These are phyloP conservation scores for Loris lydekkerianus DNA, from an alignment of 2,797 vertebrate genomes.

Conservation along the genomic window DNA sequence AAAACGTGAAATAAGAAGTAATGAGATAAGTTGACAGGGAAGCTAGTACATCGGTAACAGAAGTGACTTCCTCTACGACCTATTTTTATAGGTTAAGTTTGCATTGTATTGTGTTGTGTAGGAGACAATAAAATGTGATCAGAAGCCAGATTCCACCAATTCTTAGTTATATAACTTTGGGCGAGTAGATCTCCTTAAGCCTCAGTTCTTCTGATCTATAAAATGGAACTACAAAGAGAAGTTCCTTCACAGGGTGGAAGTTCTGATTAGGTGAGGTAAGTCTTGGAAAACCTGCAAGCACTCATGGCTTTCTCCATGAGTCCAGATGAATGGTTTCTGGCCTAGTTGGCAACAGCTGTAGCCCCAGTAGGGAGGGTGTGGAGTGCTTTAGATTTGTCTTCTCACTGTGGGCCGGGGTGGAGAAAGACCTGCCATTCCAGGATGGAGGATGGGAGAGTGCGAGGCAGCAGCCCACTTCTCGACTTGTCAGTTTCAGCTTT, in stretches of 20 bases:
- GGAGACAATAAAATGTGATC: background rate
- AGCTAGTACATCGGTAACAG: conserved; percentile 16
- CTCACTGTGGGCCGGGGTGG: background rate
- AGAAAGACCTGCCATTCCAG: background rate
- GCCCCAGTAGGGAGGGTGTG: background rate
- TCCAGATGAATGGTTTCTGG: background rate
- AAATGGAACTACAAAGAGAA: background rate
- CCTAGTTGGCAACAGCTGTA: background rate
- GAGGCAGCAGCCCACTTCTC: background rate
- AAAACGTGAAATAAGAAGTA: conserved; percentile 57
- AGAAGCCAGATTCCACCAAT: conserved; percentile 3
- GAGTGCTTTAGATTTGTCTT: background rate
- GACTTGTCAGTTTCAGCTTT: background rate
- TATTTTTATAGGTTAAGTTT: conserved; percentile 52
- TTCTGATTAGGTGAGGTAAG: background rate
- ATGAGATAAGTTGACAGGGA: conserved; percentile 59
- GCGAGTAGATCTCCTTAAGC: background rate
- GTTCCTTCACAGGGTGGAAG: background rate
- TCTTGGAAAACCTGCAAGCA: background rate
- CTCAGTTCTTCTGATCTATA: conserved; percentile 49
- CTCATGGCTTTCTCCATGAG: background rate
- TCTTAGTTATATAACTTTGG: background rate
- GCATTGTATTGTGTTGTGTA: background rate
- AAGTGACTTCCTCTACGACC: conserved; percentile 52
- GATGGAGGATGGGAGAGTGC: no score